Evolutionary conservation across 2,888 invertebrate species (phyloP).

Genomic region (Muscina levida): DNA sequence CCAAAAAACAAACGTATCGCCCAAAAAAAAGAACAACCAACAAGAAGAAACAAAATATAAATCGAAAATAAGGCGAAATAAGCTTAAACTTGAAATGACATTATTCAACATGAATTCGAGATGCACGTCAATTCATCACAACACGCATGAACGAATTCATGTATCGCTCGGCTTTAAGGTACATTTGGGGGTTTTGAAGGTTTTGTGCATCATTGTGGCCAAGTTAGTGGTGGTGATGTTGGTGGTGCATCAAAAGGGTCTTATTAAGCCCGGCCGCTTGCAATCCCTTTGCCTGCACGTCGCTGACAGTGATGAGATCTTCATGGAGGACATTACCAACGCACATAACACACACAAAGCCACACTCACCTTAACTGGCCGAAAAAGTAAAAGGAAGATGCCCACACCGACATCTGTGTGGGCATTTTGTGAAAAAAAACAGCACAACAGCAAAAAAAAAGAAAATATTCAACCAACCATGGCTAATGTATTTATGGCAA

Average conservation of each 20-base stretch:
- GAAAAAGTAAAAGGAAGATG: constrained; percentile 53
- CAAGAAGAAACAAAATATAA: constrained; percentile 46
- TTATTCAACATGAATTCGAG: constrained; percentile 67
- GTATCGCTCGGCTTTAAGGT: constrained; percentile 10
- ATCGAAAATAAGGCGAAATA: constrained; percentile 51
- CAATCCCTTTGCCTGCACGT: constrained; percentile 34
- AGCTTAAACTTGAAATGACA: constrained; percentile 67
- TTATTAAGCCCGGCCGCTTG: constrained; percentile 19
- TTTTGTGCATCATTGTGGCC: constrained; percentile 18
- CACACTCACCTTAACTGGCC: neutral
- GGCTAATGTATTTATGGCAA: constrained; percentile 53
- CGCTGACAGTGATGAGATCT: constrained; percentile 56
- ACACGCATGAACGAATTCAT: constrained; percentile 58
- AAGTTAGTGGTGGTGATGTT: neutral
- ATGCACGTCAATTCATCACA: constrained; percentile 69
- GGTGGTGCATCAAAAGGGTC: constrained; percentile 6
- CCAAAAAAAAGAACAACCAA: constrained; percentile 26
- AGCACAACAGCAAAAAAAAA: neutral
- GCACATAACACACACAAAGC: constrained; percentile 20
- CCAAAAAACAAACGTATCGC: neutral
- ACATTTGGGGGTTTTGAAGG: neutral
- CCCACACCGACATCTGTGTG: constrained; percentile 14
- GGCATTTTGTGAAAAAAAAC: constrained; percentile 41
- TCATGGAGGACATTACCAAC: constrained; percentile 39
- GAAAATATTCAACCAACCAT: constrained; percentile 27